Evolutionary conservation across 2,113 vertebrate species (phyloP), one percentile per base, ranked within the genome.

Genomic region (Dendropsophus ebraccatus): DNA sequence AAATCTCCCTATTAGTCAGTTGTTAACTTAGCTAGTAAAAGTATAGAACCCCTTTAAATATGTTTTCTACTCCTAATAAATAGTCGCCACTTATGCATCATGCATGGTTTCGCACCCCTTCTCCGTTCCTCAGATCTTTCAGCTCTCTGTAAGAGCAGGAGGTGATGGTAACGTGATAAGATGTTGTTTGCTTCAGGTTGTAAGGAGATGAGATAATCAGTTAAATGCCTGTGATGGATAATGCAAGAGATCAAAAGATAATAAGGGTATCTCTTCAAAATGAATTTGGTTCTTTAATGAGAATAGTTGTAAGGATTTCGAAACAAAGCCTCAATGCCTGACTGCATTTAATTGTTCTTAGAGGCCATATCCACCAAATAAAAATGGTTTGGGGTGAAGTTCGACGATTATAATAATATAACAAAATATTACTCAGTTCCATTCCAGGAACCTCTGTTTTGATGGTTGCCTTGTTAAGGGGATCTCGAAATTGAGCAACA

Each of bases 291-390:
- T 74, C 47, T 76, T 50, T 76, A 49, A 49, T 76, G 73, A 76
- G 45, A 50, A 76, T 50, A 52, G 45, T 50, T 76, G 73, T 50
- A 17, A 70, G 67, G 67, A 70, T 70, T 70, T 70, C 7, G 10
- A 70, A 41, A 41, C 67, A 70, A 70, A 70, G 67, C 67, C 35
- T 70, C 67, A 70, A 70, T 70, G 67, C 67, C 32, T 70, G 32
- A 70, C 67, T 70, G 67, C 32, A 70, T 70, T 70, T 70, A 70
- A 70, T 70, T 70, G 67, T 70, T 70, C 67, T 70, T 70, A 70
- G 67, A 70, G 67, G 67, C 67, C 67, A 70, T 70, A 70, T 70
- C 67, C 35, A 70, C 67, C 67, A 70, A 70, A 70, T 70, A 70
- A 70, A 70, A 70, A 70, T 70, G 35, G 67, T 70, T 70, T 70